A percentile compares a stretch with the other conserved stretches of the same genome.
Evolutionary conservation across 1,140 invertebrate genomes (phyloP).

Genomic region (Cheumatopsyche charites): DNA sequence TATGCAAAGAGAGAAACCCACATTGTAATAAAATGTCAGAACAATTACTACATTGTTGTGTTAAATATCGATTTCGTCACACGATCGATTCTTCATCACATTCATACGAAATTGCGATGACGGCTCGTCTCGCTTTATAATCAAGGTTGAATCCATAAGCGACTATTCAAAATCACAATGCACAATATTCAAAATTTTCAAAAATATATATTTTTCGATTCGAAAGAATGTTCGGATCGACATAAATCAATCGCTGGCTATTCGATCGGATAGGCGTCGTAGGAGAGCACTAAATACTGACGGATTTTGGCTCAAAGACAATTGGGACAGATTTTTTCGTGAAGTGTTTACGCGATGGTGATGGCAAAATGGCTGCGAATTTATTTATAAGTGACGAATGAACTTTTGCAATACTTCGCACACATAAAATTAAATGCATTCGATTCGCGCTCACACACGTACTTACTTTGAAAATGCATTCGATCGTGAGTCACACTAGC

Average conservation of each 20-base stretch:
- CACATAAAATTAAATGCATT: conserved; percentile 19
- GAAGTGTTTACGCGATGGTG: conserved; percentile 34
- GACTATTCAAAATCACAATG: neutral
- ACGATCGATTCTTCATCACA: conserved; percentile 2
- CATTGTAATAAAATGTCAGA: conserved; percentile 8
- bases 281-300: conserved; percentile 29
- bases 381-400: conserved; percentile 27
- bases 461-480: neutral
- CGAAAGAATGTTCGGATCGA: neutral
- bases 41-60: conserved; percentile 13
- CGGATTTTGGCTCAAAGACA: conserved; percentile 34
- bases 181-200: too few relatives aligned
- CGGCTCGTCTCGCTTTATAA: neutral
- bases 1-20: too few relatives aligned
- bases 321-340: conserved; percentile 34
- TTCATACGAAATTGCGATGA: neutral
- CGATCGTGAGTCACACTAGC: neutral
- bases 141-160: neutral
- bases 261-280: conserved; percentile 23
- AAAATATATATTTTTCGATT: neutral
- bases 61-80: conserved; percentile 23
- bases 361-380: conserved; percentile 34
- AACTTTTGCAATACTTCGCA: conserved; percentile 28
- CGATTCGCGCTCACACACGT: conserved; percentile 1
- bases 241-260: conserved; percentile 23